These are phyloP conservation scores for Nomada ferruginata DNA, from an alignment of 2,888 invertebrate genomes.

Conservation along the genomic window DNA sequence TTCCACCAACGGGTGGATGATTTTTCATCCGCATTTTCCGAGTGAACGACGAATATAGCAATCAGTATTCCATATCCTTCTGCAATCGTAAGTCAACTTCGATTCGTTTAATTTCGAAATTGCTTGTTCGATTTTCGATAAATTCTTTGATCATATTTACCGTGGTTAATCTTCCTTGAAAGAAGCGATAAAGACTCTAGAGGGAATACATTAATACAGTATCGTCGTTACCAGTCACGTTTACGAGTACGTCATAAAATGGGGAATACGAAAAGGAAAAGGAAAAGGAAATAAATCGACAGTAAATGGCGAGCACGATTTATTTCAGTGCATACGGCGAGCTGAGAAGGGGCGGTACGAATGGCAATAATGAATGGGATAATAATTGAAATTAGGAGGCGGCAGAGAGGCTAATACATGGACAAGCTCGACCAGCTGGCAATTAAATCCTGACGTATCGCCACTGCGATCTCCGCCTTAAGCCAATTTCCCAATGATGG, in stretches of 20 bases:
- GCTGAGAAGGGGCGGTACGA: slow-evolving; percentile 72
- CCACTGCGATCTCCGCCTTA: slow-evolving; percentile 67
- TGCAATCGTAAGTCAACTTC: no score
- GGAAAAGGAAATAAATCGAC: slow-evolving; percentile 39
- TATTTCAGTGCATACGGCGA: slow-evolving; percentile 45
- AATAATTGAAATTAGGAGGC: slow-evolving; percentile 75
- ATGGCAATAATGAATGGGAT: slow-evolving; percentile 72
- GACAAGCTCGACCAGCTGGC: slow-evolving; percentile 61
- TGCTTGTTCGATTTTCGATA: not conserved
- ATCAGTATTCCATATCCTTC: no score
- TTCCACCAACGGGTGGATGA: not conserved
- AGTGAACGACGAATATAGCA: no score
- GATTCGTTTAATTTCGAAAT: not conserved
- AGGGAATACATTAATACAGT: not conserved
- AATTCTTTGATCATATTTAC: not conserved
- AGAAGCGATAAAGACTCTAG: not conserved
- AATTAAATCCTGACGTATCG: slow-evolving; percentile 70
- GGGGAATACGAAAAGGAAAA: not conserved
- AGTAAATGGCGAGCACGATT: slow-evolving; percentile 46
- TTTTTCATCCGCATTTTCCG: slow-evolving; percentile 2
- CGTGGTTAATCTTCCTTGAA: slow-evolving; percentile 1
- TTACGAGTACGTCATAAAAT: slow-evolving; percentile 25
- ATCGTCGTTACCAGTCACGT: not conserved
- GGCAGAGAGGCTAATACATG: slow-evolving; percentile 61
- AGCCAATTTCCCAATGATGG: slow-evolving; percentile 62